Evolutionary conservation across 2,888 invertebrate species (phyloP), one percentile per base, ranked within the genome.

Genomic region (Prosapia bicincta): DNA sequence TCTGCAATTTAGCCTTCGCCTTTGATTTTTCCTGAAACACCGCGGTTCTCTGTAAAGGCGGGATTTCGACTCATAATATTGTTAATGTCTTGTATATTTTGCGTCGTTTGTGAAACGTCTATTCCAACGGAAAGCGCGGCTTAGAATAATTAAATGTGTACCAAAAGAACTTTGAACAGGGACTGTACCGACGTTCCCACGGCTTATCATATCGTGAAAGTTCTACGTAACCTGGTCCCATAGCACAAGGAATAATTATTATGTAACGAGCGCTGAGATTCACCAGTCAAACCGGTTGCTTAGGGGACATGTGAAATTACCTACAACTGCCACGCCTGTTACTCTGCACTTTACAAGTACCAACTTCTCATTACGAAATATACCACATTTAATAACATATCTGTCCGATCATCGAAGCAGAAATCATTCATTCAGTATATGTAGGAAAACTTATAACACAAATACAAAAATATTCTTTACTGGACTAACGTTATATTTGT

Each of bases 181-280:
- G 73, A 67, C 67, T 68, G 73, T 73, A 68, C 69, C 54, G 43
- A 54, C 38, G 73, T 73, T 73, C 73, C 73, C 73, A 73, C 73
- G 73, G 54, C 67, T 67, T 54, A 54, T 69, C 73, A 69, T 73
- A 73, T 68, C 73, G 54, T 73, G 73, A 73, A 73, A 73, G 73
- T 73, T 67, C 69, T 73, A 73, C 73, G 38, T 69, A 73, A 73
- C 67, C 68, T 68, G 68, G 68, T 25, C 68, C 73, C 38, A 69
- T 68, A 73, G 73, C 73, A 73, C 73, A 73, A 68, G 73, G 73
- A 73, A 73, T 73, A 73, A 73, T 73, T 73, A 73, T 73, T 73
- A 73, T 69, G 69, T 73, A 73, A 73, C 68, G 54, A 67, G 73
- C 69, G 73, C 69, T 73, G 73, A 69, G 73, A 73, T 73, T 73